Evolutionary conservation across 2,888 invertebrate species (phyloP).

Genomic region (Drosophila peninsularis): DNA sequence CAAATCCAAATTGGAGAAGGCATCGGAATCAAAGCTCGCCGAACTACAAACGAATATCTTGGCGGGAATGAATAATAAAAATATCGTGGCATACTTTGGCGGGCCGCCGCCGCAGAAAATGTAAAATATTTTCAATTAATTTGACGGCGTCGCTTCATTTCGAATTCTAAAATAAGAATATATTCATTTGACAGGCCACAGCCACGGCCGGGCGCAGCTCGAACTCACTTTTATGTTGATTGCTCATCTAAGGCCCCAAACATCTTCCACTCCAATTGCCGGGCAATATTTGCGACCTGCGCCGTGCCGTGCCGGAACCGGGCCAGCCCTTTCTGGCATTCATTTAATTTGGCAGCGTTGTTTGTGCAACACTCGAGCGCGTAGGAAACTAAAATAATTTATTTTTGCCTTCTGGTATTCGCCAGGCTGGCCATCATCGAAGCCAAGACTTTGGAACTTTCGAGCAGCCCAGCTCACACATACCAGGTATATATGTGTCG

Average conservation of each 20-base stretch:
- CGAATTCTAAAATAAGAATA: conserved; percentile 69
- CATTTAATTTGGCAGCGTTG: conserved; percentile 69
- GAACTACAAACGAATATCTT: conserved; percentile 55
- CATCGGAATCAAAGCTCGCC: conserved; percentile 46
- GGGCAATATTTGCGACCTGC: conserved; percentile 26
- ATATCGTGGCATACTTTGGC: conserved; percentile 45
- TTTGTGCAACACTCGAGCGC: conserved; percentile 71
- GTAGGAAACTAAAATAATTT: conserved; percentile 78
- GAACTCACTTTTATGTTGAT: conserved; percentile 57
- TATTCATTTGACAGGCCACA: conserved; percentile 63
- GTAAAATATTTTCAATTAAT: conserved; percentile 77
- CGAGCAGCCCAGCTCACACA: conserved; percentile 28
- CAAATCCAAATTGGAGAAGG: conserved; percentile 33
- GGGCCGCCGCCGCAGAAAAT: conserved; percentile 56
- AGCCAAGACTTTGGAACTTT: conserved; percentile 58
- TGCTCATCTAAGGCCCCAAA: conserved; percentile 39
- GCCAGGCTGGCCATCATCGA: conserved; percentile 56
- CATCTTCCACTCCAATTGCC: conserved; percentile 46
- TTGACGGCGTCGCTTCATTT: conserved; percentile 59
- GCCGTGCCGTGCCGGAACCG: too few species aligned
- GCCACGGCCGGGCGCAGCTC: background rate
- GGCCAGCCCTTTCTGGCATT: conserved; percentile 61
- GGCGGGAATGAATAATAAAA: conserved; percentile 22
- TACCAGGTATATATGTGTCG: background rate
- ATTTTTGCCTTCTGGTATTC: conserved; percentile 67